Conservation (phyloP, 1,140 invertebrate species). For the Drosophila trapezifrons region DNA sequence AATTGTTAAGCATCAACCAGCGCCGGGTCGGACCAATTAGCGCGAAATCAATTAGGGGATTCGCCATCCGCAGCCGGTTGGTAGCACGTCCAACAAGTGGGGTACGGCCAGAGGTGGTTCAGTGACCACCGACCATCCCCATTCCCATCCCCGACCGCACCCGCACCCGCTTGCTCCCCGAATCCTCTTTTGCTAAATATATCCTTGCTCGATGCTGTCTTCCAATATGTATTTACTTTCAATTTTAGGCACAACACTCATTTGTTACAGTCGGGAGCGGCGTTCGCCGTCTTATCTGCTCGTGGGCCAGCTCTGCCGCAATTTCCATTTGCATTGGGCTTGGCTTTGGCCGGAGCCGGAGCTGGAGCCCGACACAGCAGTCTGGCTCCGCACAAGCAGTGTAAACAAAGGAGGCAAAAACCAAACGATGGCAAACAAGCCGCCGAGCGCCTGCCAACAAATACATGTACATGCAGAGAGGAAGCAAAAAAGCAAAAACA, state of each 20-base stretch:
- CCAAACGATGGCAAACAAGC: slow-evolving; percentile 54
- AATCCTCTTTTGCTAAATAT: slow-evolving; percentile 35
- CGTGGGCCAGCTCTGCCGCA: slow-evolving; percentile 32
- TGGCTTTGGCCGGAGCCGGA: slow-evolving; percentile 9
- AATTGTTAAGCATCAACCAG: slow-evolving; percentile 37
- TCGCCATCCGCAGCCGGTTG: slow-evolving; percentile 6
- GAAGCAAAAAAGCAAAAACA: slow-evolving; percentile 56
- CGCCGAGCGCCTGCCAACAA: slow-evolving; percentile 46
- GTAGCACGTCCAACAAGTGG: slow-evolving; percentile 31
- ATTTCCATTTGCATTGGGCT: slow-evolving; percentile 57
- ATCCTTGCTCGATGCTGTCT: slow-evolving; percentile 18
- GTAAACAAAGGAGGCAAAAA: slow-evolving; percentile 50
- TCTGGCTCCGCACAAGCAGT: slow-evolving; percentile 34
- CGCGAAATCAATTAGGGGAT: slow-evolving; percentile 35
- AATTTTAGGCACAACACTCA: slow-evolving; percentile 75
- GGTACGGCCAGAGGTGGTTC: neutral
- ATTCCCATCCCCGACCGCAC: neutral
- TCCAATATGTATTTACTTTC: slow-evolving; percentile 79
- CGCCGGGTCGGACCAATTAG: slow-evolving; percentile 27
- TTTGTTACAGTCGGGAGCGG: slow-evolving; percentile 58
- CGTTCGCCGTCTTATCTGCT: slow-evolving; percentile 51
- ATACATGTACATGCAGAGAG: slow-evolving; percentile 34
- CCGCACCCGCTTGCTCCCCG: neutral
- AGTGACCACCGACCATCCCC: slow-evolving; percentile 2
- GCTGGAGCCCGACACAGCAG: neutral